phyloP scores from a whole-genome alignment of 92 coral and sea anemone genomes.

The Zoanthus solanderi region DNA sequence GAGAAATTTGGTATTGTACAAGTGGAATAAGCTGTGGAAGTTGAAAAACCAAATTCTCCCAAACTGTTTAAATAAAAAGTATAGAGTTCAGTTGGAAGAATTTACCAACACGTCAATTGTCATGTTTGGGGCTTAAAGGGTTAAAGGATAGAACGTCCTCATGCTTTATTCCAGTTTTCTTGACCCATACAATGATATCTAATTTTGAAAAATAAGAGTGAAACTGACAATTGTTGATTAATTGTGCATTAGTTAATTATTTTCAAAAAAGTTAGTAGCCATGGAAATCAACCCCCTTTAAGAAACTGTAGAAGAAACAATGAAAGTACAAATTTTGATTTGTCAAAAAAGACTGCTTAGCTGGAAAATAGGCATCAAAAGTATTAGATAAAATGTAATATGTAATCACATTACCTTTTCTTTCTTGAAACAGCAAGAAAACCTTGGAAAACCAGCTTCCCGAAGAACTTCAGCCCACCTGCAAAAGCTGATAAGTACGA shows the following conservation, averaged over 20 bases:
- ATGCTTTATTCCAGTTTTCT: neutral
- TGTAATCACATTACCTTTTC: neutral
- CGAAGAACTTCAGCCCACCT: constrained; percentile 5
- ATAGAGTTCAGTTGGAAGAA: too few species aligned
- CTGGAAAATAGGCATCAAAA: neutral
- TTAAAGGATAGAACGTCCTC: neutral
- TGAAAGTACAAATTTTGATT: neutral
- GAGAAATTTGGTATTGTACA: too few species aligned
- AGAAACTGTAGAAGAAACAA: neutral
- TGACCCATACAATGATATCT: neutral
- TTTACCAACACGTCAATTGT: too few species aligned
- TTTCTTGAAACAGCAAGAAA: neutral
- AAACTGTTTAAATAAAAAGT: too few species aligned
- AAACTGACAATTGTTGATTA: neutral
- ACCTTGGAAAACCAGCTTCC: neutral
- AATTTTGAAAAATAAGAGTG: neutral
- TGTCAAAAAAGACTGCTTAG: neutral
- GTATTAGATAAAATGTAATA: neutral
- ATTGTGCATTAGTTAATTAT: too few species aligned
- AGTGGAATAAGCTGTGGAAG: too few species aligned
- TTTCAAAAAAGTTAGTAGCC: too few species aligned
- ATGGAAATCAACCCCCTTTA: neutral
- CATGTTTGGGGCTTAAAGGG: too few species aligned
- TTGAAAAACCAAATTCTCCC: too few species aligned
- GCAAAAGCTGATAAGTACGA: neutral